Evolutionary conservation across 2,113 vertebrate genomes (phyloP), one percentile per base, ranked within the genome.

Genomic region (Cyrtonyx montezumae): DNA sequence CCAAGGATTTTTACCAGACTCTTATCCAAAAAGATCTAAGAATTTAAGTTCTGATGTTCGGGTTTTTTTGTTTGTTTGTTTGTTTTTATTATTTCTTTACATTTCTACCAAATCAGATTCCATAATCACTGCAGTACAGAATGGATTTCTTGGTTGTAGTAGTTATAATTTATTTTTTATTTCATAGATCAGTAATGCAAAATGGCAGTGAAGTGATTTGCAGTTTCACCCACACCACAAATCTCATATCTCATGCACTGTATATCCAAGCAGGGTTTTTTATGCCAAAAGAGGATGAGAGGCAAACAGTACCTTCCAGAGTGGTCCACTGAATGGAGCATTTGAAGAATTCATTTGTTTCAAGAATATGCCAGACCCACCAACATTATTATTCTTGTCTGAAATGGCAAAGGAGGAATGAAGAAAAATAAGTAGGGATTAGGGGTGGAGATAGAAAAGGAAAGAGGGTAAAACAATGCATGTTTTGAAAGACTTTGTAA

Each of bases 361-460:
- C 11, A 80, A 46, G 20, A 67, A n/a, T 32, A n/a, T 10, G 78
- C 11, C 46, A 65, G 30, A 18, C 20, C 13, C 11, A 34, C 6
- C 5, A 48, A 3, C 23, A 14, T 40, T 26, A 62, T 79, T 76
- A 43, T 8, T 77, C 22, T 36, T 85, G 3, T 22, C 28, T 68
- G 25, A 84, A 78, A 79, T 55, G 34, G 56, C 11, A 53, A 66
- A 74, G 79, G 11, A 43, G 58, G 65, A 79, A 43, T 40, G 17
- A 79, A 62, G 22, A 76, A 82, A 81, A 78, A 5, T 16, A 63
- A 4, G 4, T 34, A 34, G 19, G 3, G 1, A 16, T 37, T 37
- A 2, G 2, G 9, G 1, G 1, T 8, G 51, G 4, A 9, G 17
- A 13, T 5, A 56, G 61, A 45, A 77, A 79, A 25, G 1, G 11